Evolutionary conservation across 2,113 vertebrate species (phyloP).

Genomic region (Pseudorasbora parva): DNA sequence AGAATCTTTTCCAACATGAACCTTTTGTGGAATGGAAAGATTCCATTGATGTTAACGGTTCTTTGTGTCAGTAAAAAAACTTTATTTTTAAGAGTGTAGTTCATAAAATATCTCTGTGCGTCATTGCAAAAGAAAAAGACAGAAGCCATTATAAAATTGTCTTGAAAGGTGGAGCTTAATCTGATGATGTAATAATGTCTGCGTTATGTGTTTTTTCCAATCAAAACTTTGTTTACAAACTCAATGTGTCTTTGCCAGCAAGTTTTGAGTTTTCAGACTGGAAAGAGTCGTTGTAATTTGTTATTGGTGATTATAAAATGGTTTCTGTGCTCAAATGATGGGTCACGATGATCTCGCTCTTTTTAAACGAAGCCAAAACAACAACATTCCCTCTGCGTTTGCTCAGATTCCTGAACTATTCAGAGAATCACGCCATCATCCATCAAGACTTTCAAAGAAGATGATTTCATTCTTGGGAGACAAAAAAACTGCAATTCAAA

Average conservation of each 20-base stretch:
- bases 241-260: neutral
- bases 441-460: conserved; percentile 8
- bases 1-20: too few species aligned
- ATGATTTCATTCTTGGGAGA: conserved; percentile 35
- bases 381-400: conserved; percentile 26
- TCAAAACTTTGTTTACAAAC: neutral
- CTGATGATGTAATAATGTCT: conserved; percentile 28
- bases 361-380: conserved; percentile 22
- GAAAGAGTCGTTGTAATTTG: conserved; percentile 21
- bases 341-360: neutral
- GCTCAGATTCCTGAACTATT: conserved; percentile 27
- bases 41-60: too few species aligned
- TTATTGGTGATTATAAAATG: conserved; percentile 35
- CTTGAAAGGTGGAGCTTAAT: neutral
- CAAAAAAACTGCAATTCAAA: conserved; percentile 32
- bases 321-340: conserved; percentile 35
- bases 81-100: too few species aligned
- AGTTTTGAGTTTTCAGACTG: neutral
- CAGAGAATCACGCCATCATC: conserved; percentile 24
- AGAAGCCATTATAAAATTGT: neutral
- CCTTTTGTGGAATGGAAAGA: too few species aligned
- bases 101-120: neutral
- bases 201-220: neutral
- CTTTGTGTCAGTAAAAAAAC: too few species aligned
- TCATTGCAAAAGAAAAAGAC: neutral